Percentiles rank a stretch among this genome's conserved stretches.
phyloP scores from a whole-genome alignment of 2,888 invertebrate genomes.

The Fragum sueziense region DNA sequence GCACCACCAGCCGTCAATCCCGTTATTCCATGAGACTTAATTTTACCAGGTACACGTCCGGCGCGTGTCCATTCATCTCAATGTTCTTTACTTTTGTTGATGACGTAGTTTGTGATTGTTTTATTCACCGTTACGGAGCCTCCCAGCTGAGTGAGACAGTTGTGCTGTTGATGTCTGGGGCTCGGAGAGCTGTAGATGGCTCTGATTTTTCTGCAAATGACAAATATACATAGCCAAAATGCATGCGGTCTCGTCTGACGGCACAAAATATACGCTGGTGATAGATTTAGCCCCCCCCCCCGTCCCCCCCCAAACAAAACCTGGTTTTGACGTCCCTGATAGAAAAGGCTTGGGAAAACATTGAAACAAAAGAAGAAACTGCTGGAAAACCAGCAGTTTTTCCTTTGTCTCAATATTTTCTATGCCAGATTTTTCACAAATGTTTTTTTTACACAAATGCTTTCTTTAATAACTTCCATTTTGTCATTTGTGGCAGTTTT shows the following conservation, averaged over 20 bases:
- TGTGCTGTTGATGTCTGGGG: conserved; percentile 74
- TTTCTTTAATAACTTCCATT: too few species aligned
- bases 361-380: too few species aligned
- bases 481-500: too few species aligned
- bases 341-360: too few species aligned
- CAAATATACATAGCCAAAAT: too few species aligned
- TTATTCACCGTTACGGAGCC: conserved; percentile 78
- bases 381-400: too few species aligned
- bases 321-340: too few species aligned
- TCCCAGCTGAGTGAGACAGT: conserved; percentile 78
- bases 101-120: conserved; percentile 78
- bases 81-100: conserved; percentile 85
- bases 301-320: too few species aligned
- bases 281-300: too few species aligned
- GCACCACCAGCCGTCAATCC: conserved; percentile 80
- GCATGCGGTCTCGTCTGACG: conserved; percentile 92
- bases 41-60: conserved; percentile 69
- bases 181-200: conserved; percentile 74
- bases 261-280: conserved; percentile 86
- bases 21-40: conserved; percentile 68
- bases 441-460: too few species aligned
- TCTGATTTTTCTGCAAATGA: conserved; percentile 69
- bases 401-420: too few species aligned
- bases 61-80: conserved; percentile 88
- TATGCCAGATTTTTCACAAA: too few species aligned